phyloP scores from a whole-genome alignment of 1,140 invertebrate species.

The Gyrodactylus salaris region DNA sequence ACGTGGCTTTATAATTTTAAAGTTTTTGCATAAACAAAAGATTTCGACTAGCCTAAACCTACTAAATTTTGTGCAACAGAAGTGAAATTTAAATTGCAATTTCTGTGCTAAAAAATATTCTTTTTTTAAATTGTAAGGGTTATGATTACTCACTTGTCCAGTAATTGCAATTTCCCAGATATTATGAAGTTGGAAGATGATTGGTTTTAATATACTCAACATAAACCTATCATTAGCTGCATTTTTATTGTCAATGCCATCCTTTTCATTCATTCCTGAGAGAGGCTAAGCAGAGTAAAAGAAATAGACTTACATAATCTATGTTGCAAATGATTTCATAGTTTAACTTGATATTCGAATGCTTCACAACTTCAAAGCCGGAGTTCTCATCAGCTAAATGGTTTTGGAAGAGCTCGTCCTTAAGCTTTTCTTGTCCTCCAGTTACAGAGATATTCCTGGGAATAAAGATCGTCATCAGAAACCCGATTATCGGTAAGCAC shows the following conservation, averaged over 20 bases:
- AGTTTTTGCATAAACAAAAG: too few species aligned
- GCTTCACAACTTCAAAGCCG: not conserved
- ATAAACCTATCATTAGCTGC: not conserved
- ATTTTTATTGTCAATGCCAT: too few species aligned
- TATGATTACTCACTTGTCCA: not conserved
- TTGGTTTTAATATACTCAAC: not conserved
- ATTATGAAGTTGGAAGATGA: not conserved
- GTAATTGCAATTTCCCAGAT: not conserved
- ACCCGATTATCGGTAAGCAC: not conserved
- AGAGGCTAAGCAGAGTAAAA: not conserved
- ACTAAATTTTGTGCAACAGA: too few species aligned
- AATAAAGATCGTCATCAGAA: not conserved
- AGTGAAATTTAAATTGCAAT: too few species aligned
- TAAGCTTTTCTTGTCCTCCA: too few species aligned
- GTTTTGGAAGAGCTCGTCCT: too few species aligned
- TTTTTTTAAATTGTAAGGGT: too few species aligned
- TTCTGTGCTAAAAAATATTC: too few species aligned
- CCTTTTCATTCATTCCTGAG: too few species aligned
- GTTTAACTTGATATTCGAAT: not conserved
- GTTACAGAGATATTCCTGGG: not conserved
- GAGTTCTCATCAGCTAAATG: too few species aligned
- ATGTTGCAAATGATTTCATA: not conserved
- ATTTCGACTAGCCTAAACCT: too few species aligned
- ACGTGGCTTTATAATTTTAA: too few species aligned
- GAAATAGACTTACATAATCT: not conserved